phyloP scores from a whole-genome alignment of 2,113 vertebrate species.

The Microtus montanus region DNA sequence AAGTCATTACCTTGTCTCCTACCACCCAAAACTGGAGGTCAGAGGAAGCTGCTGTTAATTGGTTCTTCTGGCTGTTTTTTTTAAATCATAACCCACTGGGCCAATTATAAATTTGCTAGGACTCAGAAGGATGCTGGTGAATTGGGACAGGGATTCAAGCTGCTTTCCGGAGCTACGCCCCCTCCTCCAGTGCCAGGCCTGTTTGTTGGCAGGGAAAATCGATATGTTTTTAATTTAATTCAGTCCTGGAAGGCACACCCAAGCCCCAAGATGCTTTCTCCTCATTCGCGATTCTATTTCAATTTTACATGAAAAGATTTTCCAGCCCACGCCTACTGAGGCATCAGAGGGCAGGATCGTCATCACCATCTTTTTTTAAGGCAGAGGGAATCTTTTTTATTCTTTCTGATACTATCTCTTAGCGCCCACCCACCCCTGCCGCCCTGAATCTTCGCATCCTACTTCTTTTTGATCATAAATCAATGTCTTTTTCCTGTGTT shows the following conservation, averaged over 20 bases:
- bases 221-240: slow-evolving; percentile 89
- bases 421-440: not conserved
- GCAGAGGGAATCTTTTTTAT: slow-evolving; percentile 81
- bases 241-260: slow-evolving; percentile 85
- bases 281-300: slow-evolving; percentile 92
- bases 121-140: slow-evolving; percentile 71
- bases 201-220: slow-evolving; percentile 91
- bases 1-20: slow-evolving; percentile 83
- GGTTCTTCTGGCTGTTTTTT: slow-evolving; percentile 85
- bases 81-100: slow-evolving; percentile 85
- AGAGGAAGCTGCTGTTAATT: slow-evolving; percentile 88
- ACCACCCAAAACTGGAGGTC: slow-evolving; percentile 84
- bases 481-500: slow-evolving; percentile 65
- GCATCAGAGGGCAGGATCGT: slow-evolving; percentile 83
- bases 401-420: slow-evolving; percentile 66
- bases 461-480: slow-evolving; percentile 81
- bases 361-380: slow-evolving; percentile 77
- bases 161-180: slow-evolving; percentile 74
- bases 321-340: slow-evolving; percentile 84
- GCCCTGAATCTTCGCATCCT: not conserved
- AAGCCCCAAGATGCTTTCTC: slow-evolving; percentile 85
- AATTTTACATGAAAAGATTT: slow-evolving; percentile 91
- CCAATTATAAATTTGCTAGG: slow-evolving; percentile 88
- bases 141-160: slow-evolving; percentile 28
- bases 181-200: slow-evolving; percentile 78